Percentiles rank a stretch among this genome's conserved stretches.
phyloP scores from a whole-genome alignment of 2,888 invertebrate species.

The Acholoe squamosa region DNA sequence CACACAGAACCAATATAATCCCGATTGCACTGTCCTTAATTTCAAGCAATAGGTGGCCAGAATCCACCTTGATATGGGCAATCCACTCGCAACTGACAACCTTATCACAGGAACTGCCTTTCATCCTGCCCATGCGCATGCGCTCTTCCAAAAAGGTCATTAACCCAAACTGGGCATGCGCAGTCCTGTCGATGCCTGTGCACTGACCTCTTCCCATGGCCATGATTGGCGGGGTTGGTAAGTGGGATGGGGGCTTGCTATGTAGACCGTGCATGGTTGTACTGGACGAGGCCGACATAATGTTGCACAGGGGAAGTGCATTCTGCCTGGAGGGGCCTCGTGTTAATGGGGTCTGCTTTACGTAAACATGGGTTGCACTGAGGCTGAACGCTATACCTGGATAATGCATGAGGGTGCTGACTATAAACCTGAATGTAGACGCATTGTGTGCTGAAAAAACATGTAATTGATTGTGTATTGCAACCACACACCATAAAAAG shows the following conservation, averaged over 20 bases:
- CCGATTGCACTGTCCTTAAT: too few relatives aligned
- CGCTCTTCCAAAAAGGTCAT: neutral
- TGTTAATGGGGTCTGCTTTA: neutral
- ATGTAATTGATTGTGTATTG: too few relatives aligned
- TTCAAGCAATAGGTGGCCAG: neutral
- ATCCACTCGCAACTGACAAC: neutral
- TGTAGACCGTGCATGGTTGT: neutral
- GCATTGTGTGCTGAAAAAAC: too few relatives aligned
- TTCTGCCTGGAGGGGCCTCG: neutral
- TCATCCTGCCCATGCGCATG: neutral
- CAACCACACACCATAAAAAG: too few relatives aligned
- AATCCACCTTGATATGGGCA: neutral
- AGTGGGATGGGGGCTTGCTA: neutral
- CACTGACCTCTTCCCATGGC: neutral
- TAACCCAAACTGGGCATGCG: neutral
- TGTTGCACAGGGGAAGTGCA: neutral
- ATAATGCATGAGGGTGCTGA: too few relatives aligned
- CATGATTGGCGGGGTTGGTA: neutral
- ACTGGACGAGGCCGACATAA: neutral
- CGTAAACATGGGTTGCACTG: conserved; percentile 6
- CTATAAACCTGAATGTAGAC: too few relatives aligned
- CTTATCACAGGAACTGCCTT: conserved; percentile 11
- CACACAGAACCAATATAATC: too few relatives aligned
- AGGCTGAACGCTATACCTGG: neutral
- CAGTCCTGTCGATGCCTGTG: too few relatives aligned